Evolutionary conservation across 2,888 invertebrate species (phyloP), one percentile per base, ranked within the genome.

Genomic region (Chaetogeoica ovagalla): DNA sequence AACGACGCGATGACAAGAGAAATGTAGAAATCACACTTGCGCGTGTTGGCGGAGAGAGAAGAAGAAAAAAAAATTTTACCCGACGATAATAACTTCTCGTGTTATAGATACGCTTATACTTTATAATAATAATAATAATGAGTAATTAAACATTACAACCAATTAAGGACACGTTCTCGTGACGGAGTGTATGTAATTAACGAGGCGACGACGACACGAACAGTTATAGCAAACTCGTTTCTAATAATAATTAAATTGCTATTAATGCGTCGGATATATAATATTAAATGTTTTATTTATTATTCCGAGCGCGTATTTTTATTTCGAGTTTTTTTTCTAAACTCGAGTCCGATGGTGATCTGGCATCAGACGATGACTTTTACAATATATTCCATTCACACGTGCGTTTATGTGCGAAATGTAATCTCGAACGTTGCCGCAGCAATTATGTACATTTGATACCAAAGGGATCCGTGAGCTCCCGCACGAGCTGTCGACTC

Each of bases 1-100:
- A 43, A 43, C 30, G 30, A 13, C 13, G 9, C 57, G 37, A 59
- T 69, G 76, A 76, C 68, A 77, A 62, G 77, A 21, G 62, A 77
- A 77, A 77, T 70, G 70, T 77, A 77, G 77, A 77, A 77, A 77
- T 77, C 70, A 75, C 74, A 66, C 65, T 39, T 43, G 77, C 39
- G 60, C 59, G 60, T 52, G 69, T 76, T 48, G 19, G 15, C 52
- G 52, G 21, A 77, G 69, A 70, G 60, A 62, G 23, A 43, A 72
- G 60, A 48, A 72, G 39, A 43, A 43, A 72, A 68, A 60, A 76
- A 59, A 76, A 59, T 23, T 70, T 60, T n/a, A 55, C 52, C 52
- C 37, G 55, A 62, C 37, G n/a, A 52, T 77, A 69, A 43, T 48
- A 69, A 59, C 70, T 21, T n/a, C 55, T 6, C 55, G 52, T 15